Evolutionary conservation across 2,888 invertebrate genomes (phyloP), one percentile per base, ranked within the genome.

Genomic region (Meganola albula): DNA sequence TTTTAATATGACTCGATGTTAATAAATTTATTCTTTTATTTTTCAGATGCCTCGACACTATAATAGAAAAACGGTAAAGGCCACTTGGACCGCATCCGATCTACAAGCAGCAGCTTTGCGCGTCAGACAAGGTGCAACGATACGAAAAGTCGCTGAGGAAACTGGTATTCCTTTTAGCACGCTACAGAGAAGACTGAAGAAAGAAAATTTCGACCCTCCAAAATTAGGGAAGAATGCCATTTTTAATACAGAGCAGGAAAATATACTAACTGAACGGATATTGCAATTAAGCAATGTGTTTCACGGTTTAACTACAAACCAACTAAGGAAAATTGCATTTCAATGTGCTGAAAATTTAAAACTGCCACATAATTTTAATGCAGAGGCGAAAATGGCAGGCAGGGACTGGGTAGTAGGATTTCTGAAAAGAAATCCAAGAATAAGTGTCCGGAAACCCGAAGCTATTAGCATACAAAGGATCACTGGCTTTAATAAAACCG

Each of bases 401-500:
- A 40, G 46, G 2, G 53, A 48, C 36, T 56, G 51, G 56, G 29
- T 51, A 12, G 10, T 27, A 20, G 48, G 32, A 11, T 59, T 54
- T 49, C 13, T 53, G 12, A 24, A 18, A 7, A 46, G 53, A 34
- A 51, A 37, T 33, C 16, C 16, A 16, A 16, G 14, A 2, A 24
- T 34, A 7, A 18, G 18, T 27, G 31, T 56, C 27, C 31, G 55
- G 5, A 57, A 61, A 31, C 53, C 56, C 8, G 59, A 56, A 41
- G 53, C 48, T 7, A 62, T 49, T 9, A 58, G 55, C 26, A 42
- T 58, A 12, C 52, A 57, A 14, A 47, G 57, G 38, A 47, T 53
- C 13, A 33, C 27, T 8, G 36, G 49, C n/a, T 63, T 58, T 34
- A 61, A 62, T 39, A 60, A 55, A 49, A 43, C 37, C 25, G 54